Percentiles rank a stretch among this genome's conserved stretches.
phyloP scores from a whole-genome alignment of 2,113 vertebrate species.

The Oostethus manadensis region DNA sequence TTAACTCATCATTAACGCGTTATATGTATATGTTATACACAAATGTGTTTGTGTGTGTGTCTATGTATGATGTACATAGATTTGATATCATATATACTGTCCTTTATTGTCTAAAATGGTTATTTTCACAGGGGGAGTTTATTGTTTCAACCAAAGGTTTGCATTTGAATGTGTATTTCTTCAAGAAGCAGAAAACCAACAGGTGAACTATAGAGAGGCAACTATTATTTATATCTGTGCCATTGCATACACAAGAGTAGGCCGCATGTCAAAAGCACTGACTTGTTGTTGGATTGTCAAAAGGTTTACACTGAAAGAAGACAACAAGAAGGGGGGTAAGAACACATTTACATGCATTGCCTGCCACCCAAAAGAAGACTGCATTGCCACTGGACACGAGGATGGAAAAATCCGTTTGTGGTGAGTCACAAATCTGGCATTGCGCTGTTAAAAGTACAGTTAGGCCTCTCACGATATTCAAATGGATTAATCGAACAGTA shows the following conservation, averaged over 20 bases:
- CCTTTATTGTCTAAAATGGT: neutral
- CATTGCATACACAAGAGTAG: neutral
- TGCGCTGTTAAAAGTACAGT: neutral
- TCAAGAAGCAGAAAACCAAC: constrained; percentile 78
- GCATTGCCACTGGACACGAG: constrained; percentile 87
- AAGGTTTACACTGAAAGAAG: constrained; percentile 78
- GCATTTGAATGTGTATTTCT: constrained; percentile 81
- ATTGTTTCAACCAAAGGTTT: constrained; percentile 76
- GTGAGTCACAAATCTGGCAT: constrained; percentile 57
- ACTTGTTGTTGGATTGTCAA: neutral
- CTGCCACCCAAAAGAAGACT: constrained; percentile 89
- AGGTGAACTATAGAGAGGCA: constrained; percentile 68
- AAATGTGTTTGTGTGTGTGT: too few relatives aligned
- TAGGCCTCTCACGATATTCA: too few relatives aligned
- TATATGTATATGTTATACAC: too few relatives aligned
- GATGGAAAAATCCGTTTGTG: constrained; percentile 94
- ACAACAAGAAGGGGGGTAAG: constrained; percentile 71
- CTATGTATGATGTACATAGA: too few relatives aligned
- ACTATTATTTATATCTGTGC: neutral
- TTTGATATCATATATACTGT: too few relatives aligned
- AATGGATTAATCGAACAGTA: too few relatives aligned
- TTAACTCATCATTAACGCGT: too few relatives aligned
- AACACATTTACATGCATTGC: constrained; percentile 81
- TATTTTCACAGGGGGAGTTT: constrained; percentile 75
- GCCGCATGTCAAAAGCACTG: neutral